These are phyloP conservation scores for Gorsachius magnificus DNA, from an alignment of 2,797 vertebrate genomes.

Conservation along the genomic window DNA sequence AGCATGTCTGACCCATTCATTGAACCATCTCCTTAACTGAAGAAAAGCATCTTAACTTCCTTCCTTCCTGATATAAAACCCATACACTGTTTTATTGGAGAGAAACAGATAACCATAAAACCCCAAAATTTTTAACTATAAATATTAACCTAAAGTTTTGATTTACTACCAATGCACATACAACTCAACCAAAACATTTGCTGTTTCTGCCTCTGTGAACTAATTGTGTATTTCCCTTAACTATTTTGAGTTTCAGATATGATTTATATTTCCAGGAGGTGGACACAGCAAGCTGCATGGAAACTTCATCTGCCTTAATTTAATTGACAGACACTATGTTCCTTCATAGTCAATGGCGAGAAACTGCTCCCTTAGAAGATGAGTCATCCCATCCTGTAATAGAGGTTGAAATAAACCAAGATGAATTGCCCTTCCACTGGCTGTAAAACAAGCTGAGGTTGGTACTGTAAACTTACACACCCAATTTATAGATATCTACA, in stretches of 20 bases:
- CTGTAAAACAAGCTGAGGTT: conserved; percentile 2
- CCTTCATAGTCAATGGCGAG: conserved; percentile 2
- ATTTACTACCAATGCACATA: background rate
- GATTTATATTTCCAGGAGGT: conserved; percentile 1
- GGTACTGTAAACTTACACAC: background rate
- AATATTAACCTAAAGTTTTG: background rate
- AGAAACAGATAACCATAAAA: background rate
- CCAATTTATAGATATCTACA: background rate
- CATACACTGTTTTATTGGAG: background rate
- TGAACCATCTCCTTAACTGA: background rate
- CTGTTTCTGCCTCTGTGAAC: background rate
- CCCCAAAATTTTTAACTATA: background rate
- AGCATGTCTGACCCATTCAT: background rate
- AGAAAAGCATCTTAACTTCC: background rate
- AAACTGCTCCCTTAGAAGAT: conserved; percentile 37
- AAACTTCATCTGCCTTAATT: conserved; percentile 29
- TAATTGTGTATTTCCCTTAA: background rate
- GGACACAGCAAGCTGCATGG: background rate
- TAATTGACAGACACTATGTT: conserved; percentile 32
- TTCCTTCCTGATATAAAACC: background rate
- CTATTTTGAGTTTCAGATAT: background rate
- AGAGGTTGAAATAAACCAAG: conserved; percentile 11
- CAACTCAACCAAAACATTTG: background rate
- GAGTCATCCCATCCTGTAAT: conserved; percentile 34
- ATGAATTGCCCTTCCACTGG: background rate